Base-by-base conservation (phyloP, 2,113 vertebrate species). In the Clarias magur region DNA sequence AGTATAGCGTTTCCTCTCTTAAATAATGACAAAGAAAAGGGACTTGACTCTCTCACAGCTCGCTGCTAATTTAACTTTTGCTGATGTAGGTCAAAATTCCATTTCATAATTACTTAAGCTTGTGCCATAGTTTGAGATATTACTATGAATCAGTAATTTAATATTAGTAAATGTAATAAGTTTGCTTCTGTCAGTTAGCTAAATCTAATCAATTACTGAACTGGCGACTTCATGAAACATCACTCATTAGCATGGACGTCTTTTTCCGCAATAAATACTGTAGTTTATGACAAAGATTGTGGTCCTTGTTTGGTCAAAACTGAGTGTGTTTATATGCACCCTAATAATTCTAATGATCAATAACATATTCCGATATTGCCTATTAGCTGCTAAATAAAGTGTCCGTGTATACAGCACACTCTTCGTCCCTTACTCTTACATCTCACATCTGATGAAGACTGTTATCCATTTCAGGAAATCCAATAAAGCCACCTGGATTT, bases 1-100 rank as follows among this genome's bases (percentile, higher is more conserved):
- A 80, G 16, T 90, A 88, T 90, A 63, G 56, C 7, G 88, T 91
- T 91, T 83, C 82, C 56, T 62, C 85, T 89, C 80, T 90, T 85
- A 75, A 67, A 75, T 63, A 63, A 80, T 86, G 68, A 85, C 81
- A 70, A 25, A 82, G 38, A 12, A 84, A n/a, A 65, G 38, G 38
- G n/a, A 72, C 59, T 70, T 62, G 48, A 59, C 57, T 86, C 65
- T 53, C 70, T 78, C 60, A 9, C 0, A 21, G 34, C 78, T 81
- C 56, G 63, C 65, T 48, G 38, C 1, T 82, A 27, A 82, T 67
- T 83, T 8, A 82, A 34, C 19, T 23, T 17, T 57, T 81, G 79
- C 79, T 34, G 79, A 81, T 9, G 30, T 62, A 23, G 30, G 30
- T 15, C 38, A 1, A 23, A 60, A 62, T 81, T 23, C 27, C 10